phyloP scores from a whole-genome alignment of 2,113 vertebrate species.

The Callocephalon fimbriatum region DNA sequence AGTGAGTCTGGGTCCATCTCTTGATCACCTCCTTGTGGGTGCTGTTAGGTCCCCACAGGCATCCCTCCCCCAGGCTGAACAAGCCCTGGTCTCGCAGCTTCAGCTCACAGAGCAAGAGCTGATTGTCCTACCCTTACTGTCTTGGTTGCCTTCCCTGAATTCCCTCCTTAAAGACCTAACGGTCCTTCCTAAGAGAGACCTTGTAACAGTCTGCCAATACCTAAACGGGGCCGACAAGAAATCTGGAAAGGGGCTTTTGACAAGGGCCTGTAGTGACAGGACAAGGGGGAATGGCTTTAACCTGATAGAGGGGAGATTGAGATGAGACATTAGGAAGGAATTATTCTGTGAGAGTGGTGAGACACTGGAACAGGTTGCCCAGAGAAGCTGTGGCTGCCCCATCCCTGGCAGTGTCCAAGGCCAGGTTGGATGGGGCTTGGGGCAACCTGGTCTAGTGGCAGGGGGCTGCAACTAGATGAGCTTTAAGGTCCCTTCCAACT shows the following conservation, averaged over 20 bases:
- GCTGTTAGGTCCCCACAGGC: neutral
- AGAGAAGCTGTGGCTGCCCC: neutral
- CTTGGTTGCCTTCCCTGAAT: neutral
- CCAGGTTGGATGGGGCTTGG: neutral
- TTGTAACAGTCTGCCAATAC: neutral
- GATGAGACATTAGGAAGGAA: neutral
- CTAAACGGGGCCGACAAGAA: neutral
- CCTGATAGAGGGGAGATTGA: neutral
- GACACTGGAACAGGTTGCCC: neutral
- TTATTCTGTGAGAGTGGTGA: neutral
- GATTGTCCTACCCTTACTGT: neutral
- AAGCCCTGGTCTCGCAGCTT: neutral
- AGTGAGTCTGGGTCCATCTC: neutral
- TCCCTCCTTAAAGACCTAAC: neutral
- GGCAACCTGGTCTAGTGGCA: neutral
- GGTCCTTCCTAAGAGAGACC: neutral
- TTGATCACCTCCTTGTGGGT: rapidly evolving
- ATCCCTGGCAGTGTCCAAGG: neutral
- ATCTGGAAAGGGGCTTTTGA: neutral
- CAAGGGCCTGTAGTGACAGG: neutral
- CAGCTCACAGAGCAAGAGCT: neutral
- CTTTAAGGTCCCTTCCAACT: neutral
- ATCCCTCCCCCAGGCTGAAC: neutral
- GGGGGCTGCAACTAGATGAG: neutral
- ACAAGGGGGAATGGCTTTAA: neutral